Evolutionary conservation across 2,113 vertebrate genomes (phyloP), one percentile per base, ranked within the genome.

Genomic region (Sclerurus mexicanus): DNA sequence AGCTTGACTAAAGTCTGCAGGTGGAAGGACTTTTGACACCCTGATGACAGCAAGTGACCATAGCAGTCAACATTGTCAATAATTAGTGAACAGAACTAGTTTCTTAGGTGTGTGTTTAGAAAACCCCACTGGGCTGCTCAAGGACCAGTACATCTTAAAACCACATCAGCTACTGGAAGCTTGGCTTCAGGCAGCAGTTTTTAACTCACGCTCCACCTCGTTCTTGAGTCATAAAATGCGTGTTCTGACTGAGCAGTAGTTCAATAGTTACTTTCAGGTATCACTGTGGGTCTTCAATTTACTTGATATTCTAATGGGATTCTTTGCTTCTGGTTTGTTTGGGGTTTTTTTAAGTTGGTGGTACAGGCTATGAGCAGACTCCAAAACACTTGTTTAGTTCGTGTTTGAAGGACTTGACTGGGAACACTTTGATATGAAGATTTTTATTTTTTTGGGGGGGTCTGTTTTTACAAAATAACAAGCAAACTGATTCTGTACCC

Each of bases 391-490:
- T n/a, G 30, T 46, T 55, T 17, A 6, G 16, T n/a, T 92, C 14
- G 5, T 30, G 2, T 47, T 80, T 50, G 33, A 59, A 89, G 68
- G 21, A 53, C 18, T 63, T 75, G 42, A 42, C 73, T 52, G 69
- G 42, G 33, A 68, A 40, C 0, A 0, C 50, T 75, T 53, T 60
- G 13, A 46, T 1, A 3, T 20, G 15, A 31, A 77, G 52, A 37
- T 33, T 4, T 9, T 53, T 4, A 15, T 42, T 42, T 42, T 42
- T 42, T 42, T n/a, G n/a, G n/a, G n/a, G n/a, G 40, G 39, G 3
- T 76, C 23, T 47, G 1, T 35, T 56, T 66, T 75, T 47, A 23
- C 21, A 33, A 83, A 66, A 53, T 11, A 56, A 4, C 12, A 5
- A 59, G 68, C 39, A 62, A 3, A 42, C 44, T 40, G 16, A 39